Conservation (phyloP, 2,888 invertebrate species). For the Trissolcus japonicus region DNA sequence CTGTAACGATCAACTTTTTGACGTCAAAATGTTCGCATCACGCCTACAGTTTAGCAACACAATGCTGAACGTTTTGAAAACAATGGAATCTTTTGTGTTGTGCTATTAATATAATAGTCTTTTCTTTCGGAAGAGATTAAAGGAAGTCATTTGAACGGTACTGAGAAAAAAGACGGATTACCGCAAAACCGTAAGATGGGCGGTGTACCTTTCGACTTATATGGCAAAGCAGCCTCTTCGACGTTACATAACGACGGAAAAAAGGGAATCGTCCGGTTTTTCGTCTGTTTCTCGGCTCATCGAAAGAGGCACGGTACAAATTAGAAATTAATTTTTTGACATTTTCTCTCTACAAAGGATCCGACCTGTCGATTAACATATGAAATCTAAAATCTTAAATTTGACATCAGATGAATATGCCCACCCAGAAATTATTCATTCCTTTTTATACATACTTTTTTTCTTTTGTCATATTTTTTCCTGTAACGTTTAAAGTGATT, state of each 20-base stretch:
- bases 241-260: constrained; percentile 23
- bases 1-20: constrained; percentile 2
- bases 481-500: neutral
- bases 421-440: too few species aligned
- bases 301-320: constrained; percentile 34
- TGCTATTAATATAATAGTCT: constrained; percentile 13
- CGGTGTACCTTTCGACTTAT: constrained; percentile 21
- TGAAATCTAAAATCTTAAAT: too few species aligned
- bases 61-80: constrained; percentile 23
- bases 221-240: neutral
- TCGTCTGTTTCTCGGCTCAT: constrained; percentile 6
- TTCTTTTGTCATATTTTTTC: too few species aligned
- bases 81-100: constrained; percentile 31
- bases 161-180: constrained; percentile 34
- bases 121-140: constrained; percentile 21
- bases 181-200: constrained; percentile 34
- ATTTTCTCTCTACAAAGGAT: constrained; percentile 16
- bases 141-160: constrained; percentile 17
- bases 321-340: constrained; percentile 32
- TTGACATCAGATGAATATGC: neutral
- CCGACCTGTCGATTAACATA: constrained; percentile 13
- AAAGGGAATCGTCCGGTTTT: constrained; percentile 18
- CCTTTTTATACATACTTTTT: too few species aligned
- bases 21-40: constrained; percentile 36
- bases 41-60: constrained; percentile 41